Evolutionary conservation across 2,888 invertebrate genomes (phyloP).

Genomic region (Nomada ferruginata): DNA sequence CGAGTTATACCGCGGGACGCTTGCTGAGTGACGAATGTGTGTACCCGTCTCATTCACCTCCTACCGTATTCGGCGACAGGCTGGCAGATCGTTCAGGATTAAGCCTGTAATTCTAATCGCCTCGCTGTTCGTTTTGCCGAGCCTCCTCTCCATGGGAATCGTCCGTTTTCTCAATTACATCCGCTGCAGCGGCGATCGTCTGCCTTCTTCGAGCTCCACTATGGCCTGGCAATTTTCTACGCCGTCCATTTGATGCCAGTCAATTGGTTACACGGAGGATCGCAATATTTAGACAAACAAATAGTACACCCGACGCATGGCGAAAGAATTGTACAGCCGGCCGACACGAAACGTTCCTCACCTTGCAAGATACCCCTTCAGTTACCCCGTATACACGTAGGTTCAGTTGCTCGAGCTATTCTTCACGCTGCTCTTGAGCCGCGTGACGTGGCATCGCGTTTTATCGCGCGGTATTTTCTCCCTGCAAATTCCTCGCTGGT

Average conservation of each 20-base stretch:
- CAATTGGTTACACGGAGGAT: background rate
- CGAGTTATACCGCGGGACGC: constrained; percentile 66
- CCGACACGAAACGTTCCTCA: too few species aligned
- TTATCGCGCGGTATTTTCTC: constrained; percentile 27
- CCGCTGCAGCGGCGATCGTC: constrained; percentile 8
- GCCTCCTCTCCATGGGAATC: constrained; percentile 36
- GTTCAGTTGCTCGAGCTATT: background rate
- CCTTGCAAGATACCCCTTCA: too few species aligned
- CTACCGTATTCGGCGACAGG: constrained; percentile 77
- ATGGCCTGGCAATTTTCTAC: background rate
- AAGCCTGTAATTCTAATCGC: constrained; percentile 67
- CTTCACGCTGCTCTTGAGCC: constrained; percentile 1
- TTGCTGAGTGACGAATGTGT: constrained; percentile 73
- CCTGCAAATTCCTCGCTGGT: constrained; percentile 18
- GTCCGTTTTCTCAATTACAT: constrained; percentile 39
- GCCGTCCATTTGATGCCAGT: background rate
- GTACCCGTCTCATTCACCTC: constrained; percentile 72
- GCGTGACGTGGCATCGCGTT: constrained; percentile 35
- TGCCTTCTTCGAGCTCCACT: background rate
- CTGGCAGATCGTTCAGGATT: constrained; percentile 60
- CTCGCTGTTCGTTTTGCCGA: constrained; percentile 32
- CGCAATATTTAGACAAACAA: too few species aligned
- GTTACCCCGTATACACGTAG: too few species aligned
- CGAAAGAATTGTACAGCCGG: too few species aligned
- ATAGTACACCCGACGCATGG: too few species aligned